Percentiles rank a stretch among this genome's conserved stretches.
Evolutionary conservation across 2,888 invertebrate species (phyloP).

Genomic region (Villa cingulata): DNA sequence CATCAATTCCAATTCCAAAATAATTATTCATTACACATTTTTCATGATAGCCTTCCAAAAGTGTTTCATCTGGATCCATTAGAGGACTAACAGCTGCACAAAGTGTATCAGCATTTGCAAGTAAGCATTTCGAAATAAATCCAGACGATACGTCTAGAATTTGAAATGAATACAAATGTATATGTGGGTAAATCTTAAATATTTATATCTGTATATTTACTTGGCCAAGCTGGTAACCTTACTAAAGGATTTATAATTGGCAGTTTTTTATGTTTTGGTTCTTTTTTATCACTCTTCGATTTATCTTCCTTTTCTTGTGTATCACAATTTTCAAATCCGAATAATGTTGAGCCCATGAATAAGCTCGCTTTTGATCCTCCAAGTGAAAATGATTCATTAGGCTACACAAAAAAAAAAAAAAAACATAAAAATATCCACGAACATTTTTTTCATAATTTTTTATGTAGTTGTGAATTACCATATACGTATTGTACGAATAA

Average conservation of each 20-base stretch:
- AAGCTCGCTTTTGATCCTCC: conserved; percentile 47
- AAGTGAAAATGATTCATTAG: conserved; percentile 36
- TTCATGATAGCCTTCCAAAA: conserved; percentile 80
- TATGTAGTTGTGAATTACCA: neutral
- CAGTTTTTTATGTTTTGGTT: conserved; percentile 52
- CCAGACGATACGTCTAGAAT: conserved; percentile 52
- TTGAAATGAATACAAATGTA: no score
- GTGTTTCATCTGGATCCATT: conserved; percentile 82
- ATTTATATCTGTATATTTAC: conserved; percentile 39
- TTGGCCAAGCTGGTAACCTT: conserved; percentile 75
- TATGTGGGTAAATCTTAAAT: neutral
- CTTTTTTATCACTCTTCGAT: conserved; percentile 32
- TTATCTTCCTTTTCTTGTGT: conserved; percentile 28
- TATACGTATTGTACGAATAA: neutral
- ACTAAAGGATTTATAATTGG: conserved; percentile 87
- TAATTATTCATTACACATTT: conserved; percentile 98
- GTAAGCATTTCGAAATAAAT: conserved; percentile 84
- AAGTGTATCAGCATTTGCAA: conserved; percentile 91
- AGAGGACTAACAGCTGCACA: conserved; percentile 93
- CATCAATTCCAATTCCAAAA: conserved; percentile 96
- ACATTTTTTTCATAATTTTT: neutral
- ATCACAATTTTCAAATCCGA: conserved; percentile 30
- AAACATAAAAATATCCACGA: neutral
- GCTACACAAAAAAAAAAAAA: conserved; percentile 19
- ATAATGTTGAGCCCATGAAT: conserved; percentile 34